These are phyloP conservation scores for Ypsolopha scabrella DNA, from an alignment of 2,888 invertebrate genomes.

Conservation along the genomic window DNA sequence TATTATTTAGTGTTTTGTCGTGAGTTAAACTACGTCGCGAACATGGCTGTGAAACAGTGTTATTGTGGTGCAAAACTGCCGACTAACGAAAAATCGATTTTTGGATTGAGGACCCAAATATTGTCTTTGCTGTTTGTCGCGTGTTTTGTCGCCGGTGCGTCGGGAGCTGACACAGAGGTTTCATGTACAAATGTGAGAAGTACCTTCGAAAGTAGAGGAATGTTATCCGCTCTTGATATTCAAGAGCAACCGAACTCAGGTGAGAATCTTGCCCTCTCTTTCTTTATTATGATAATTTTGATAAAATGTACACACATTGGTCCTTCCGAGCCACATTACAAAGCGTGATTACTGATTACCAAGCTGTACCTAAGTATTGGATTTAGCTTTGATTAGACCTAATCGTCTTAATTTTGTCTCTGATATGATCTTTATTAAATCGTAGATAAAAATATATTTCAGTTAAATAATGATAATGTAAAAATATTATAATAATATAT, in stretches of 20 bases:
- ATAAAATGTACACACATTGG: no score
- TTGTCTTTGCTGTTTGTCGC: conserved; percentile 53
- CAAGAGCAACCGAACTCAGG: conserved; percentile 65
- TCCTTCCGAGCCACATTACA: no score
- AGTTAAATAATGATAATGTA: no score
- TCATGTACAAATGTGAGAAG: conserved; percentile 65
- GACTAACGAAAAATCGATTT: conserved; percentile 67
- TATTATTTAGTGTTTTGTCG: conserved; percentile 26
- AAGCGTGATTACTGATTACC: no score
- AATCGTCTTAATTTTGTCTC: no score
- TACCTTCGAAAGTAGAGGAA: conserved; percentile 62
- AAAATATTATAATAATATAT: no score
- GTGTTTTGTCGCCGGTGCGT: conserved; percentile 39
- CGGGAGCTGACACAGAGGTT: conserved; percentile 43
- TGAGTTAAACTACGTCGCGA: conserved; percentile 24
- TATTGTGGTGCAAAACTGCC: conserved; percentile 56
- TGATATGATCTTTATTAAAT: no score
- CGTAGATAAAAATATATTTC: no score
- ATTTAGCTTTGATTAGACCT: no score
- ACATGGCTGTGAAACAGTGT: conserved; percentile 65
- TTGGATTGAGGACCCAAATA: conserved; percentile 56
- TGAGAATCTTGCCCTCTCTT: conserved; percentile 24
- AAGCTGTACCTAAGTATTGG: no score
- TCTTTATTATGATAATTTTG: neutral
- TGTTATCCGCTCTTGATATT: conserved; percentile 55